These are phyloP conservation scores for Cataglyphis rosenhaueri DNA, from an alignment of 2,888 invertebrate genomes.

Conservation along the genomic window DNA sequence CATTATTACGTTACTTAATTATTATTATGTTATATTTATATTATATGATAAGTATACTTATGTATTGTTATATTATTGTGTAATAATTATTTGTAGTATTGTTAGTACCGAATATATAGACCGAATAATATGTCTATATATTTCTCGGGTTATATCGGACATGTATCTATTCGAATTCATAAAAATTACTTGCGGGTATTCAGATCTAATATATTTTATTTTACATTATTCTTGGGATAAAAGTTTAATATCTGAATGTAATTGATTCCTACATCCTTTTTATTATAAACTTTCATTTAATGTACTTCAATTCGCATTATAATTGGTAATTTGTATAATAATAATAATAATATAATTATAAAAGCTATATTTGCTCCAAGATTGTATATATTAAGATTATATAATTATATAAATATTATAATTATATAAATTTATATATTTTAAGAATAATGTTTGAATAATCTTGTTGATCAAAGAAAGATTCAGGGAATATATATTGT, in stretches of 20 bases:
- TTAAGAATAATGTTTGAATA: not conserved
- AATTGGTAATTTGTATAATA: not conserved
- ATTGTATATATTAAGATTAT: constrained; percentile 14
- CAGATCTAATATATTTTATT: constrained; percentile 13
- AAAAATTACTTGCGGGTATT: not conserved
- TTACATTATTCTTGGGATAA: constrained; percentile 1
- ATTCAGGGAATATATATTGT: not conserved
- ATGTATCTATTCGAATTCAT: not conserved
- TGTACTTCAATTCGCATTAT: not conserved
- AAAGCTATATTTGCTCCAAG: not conserved
- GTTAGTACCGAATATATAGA: not conserved
- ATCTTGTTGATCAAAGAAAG: constrained; percentile 8
- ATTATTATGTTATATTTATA: constrained; percentile 36
- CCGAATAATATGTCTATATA: not conserved
- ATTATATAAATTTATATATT: not conserved
- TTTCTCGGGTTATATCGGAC: not conserved
- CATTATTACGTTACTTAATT: constrained; percentile 3
- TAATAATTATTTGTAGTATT: constrained; percentile 22
- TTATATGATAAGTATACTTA: constrained; percentile 16
- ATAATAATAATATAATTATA: constrained; percentile 6
- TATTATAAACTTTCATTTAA: not conserved
- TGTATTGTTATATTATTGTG: constrained; percentile 26
- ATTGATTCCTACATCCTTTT: not conserved
- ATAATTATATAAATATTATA: not conserved
- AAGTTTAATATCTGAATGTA: not conserved